Evolutionary conservation across 2,113 vertebrate species (phyloP).

Genomic region (Murina feae): DNA sequence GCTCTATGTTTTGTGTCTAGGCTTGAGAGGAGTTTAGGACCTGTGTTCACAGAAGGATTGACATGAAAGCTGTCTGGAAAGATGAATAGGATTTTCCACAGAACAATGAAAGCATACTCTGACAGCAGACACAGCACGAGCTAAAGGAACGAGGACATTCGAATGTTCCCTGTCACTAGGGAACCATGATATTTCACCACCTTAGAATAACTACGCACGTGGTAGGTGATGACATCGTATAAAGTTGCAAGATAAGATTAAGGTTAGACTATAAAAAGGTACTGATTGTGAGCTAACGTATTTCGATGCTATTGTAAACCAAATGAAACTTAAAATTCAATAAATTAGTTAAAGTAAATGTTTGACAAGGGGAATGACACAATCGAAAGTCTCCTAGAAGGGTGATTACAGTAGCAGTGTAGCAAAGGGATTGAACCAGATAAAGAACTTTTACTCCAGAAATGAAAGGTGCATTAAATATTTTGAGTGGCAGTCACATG

Average conservation of each 20-base stretch:
- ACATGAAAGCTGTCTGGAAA: neutral
- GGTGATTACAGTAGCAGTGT: neutral
- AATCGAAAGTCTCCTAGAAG: neutral
- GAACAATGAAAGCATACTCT: neutral
- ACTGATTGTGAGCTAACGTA: neutral
- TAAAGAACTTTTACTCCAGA: neutral
- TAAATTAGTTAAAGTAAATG: neutral
- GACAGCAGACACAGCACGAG: neutral
- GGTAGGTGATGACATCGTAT: neutral
- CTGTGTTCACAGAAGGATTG: neutral
- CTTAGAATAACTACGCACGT: neutral
- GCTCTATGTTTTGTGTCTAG: neutral
- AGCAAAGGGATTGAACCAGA: neutral
- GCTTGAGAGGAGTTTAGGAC: neutral
- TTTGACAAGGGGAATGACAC: neutral
- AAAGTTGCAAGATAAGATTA: neutral
- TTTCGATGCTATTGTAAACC: neutral
- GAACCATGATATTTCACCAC: neutral
- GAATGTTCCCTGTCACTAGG: neutral
- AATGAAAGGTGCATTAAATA: neutral
- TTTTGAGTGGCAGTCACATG: neutral
- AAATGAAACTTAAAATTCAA: neutral
- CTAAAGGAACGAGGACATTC: neutral
- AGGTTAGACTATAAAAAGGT: neutral
- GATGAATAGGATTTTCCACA: neutral